Evolutionary conservation across 2,888 invertebrate genomes (phyloP), one percentile per base, ranked within the genome.

Genomic region (Sinopyrophorus schimmeli): DNA sequence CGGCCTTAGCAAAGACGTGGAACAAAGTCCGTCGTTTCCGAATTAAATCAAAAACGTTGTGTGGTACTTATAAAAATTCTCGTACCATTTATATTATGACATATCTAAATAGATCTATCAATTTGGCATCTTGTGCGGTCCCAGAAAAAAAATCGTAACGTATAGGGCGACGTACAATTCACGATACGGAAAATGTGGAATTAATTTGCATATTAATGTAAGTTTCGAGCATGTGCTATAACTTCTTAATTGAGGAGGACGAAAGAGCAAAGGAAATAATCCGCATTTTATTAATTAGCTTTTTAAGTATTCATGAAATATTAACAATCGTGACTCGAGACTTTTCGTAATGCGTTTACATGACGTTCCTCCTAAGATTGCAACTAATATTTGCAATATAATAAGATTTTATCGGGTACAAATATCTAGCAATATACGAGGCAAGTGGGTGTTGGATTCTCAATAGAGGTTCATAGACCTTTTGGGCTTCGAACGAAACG

Each of bases 301-400:
- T 44, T 32, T 32, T n/a, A 43, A 31, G 32, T 49, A 34, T 49
- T 49, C 38, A 43, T 44, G 43, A 49, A 49, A 49, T 49, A 49
- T 49, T 49, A 43, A 39, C 43, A 32, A 44, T 43, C 49, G 49
- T 49, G 49, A 49, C 49, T 49, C 11, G n/a, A 24, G 27, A 32
- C 43, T 49, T 49, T 49, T 49, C 49, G 49, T 39, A 49, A 49
- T 43, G 43, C 39, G 49, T 49, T 49, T 49, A 49, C 49, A 49
- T 44, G 49, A 44, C 23, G 18, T 11, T 28, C 30, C 16, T 28
- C 35, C 30, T 38, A 42, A 43, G 24, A 30, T 39, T 44, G 43
- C 49, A 49, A 39, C 38, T 49, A 32, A 48, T 48, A 48, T 48
- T 49, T 43, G 42, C 43, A 38, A 27, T 31, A 44, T 49, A 49